A percentile compares a stretch with the other conserved stretches of the same genome.
Evolutionary conservation across 2,113 vertebrate genomes (phyloP).

Genomic region (Coracopsis vasa): DNA sequence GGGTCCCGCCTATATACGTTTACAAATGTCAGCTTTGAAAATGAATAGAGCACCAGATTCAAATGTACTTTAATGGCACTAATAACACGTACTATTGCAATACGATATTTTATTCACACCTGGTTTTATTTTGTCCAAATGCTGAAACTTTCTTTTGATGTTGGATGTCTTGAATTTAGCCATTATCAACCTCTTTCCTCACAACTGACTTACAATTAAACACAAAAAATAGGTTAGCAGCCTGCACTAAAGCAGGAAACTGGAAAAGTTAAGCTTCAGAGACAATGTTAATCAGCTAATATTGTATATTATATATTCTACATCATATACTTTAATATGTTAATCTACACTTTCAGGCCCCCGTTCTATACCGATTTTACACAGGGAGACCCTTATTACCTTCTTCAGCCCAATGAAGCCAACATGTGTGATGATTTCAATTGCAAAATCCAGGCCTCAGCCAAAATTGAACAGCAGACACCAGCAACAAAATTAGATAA

Average conservation of each 20-base stretch:
- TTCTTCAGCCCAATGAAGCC: neutral
- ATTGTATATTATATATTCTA: neutral
- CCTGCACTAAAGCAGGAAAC: neutral
- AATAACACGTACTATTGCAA: constrained; percentile 37
- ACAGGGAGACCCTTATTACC: neutral
- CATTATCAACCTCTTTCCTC: constrained; percentile 20
- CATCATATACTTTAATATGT: neutral
- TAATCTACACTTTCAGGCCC: neutral
- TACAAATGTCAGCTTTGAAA: constrained; percentile 58
- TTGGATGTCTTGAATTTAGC: constrained; percentile 23
- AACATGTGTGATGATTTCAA: neutral
- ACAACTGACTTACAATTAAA: constrained; percentile 8
- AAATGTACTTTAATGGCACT: constrained; percentile 54
- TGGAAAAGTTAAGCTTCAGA: neutral
- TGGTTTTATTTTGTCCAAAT: constrained; percentile 62
- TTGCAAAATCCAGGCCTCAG: neutral
- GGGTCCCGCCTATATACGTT: neutral
- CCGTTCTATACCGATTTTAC: neutral
- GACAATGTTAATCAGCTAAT: neutral
- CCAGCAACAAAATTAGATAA: neutral
- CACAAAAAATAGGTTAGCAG: neutral
- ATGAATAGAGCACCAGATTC: constrained; percentile 21
- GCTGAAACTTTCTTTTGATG: constrained; percentile 59
- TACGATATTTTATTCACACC: constrained; percentile 62
- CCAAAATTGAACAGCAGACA: neutral